These are phyloP conservation scores for Oeneis ivallda DNA, from an alignment of 2,888 invertebrate genomes.

Conservation along the genomic window DNA sequence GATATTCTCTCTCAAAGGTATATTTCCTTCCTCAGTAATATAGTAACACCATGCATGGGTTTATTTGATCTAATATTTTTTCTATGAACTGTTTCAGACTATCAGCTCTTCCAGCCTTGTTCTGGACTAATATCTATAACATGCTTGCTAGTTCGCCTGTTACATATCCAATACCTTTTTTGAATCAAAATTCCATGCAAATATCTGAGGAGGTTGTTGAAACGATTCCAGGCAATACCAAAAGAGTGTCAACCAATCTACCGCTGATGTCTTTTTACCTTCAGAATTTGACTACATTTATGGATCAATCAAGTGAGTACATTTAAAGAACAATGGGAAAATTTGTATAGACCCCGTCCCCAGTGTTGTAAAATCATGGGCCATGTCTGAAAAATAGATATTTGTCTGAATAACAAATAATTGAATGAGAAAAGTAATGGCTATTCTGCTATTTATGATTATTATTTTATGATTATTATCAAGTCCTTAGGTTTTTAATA, in stretches of 20 bases:
- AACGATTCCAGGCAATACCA: conserved; percentile 53
- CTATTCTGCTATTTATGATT: no score
- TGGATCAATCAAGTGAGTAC: conserved; percentile 48
- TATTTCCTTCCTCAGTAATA: background rate
- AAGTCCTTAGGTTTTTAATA: no score
- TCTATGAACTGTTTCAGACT: conserved; percentile 50
- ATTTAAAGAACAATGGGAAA: no score
- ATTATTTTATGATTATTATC: no score
- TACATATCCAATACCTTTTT: conserved; percentile 57
- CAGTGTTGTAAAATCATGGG: no score
- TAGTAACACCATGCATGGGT: background rate
- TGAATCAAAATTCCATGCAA: conserved; percentile 44
- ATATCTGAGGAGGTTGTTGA: conserved; percentile 47
- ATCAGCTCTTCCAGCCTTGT: conserved; percentile 57
- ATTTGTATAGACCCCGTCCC: no score
- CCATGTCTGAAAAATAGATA: no score
- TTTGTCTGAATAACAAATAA: no score
- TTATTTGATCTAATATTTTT: background rate
- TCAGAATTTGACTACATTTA: conserved; percentile 58
- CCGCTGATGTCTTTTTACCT: conserved; percentile 66
- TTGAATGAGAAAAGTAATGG: no score
- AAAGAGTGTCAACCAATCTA: conserved; percentile 59
- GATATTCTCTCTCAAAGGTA: conserved; percentile 50
- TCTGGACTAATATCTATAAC: conserved; percentile 70
- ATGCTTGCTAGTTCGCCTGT: conserved; percentile 59